Evolutionary conservation across 2,888 invertebrate species (phyloP), one percentile per base, ranked within the genome.

Genomic region (Trissoscelio sp.): DNA sequence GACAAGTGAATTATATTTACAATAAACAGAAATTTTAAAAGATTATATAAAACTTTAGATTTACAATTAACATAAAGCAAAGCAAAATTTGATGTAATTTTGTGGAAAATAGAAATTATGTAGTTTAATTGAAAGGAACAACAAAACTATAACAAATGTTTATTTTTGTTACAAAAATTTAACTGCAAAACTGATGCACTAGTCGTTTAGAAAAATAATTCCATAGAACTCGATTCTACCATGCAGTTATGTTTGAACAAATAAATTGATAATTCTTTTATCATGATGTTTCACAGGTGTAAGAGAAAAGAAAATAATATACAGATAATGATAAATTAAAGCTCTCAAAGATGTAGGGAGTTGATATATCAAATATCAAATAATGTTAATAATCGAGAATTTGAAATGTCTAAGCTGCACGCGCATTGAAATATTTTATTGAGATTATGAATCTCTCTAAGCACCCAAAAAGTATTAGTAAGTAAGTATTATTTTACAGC

Each of bases 371-470:
- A 7, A 74, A 72, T 72, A 60, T 75, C 37, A 58, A 66, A 39
- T 24, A 48, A 78, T 82, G 82, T 82, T 82, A 82, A 75, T 75
- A 79, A 72, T 46, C 20, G 67, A 74, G 70, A 78, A 31, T 24
- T 75, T 60, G 79, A 67, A 78, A 75, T 60, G 82, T 84, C 80
- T 81, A 84, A 85, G 83, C 81, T 79, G 82, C 79, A 79, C 83
- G 83, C 84, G 82, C 84, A 82, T 85, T 83, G 84, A 84, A 75
- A 85, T 79, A 82, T 82, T 82, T 82, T 82, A 79, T 75, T 75
- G 44, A 75, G 57, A 79, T 60, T 75, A 67, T 75, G 75, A 34
- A 57, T n/a, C n/a, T n/a, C n/a, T 74, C 39, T 66, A 79, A 82
- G 79, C 82, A 67, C 82, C 79, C 75, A 79, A 79, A 73, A 79